Evolutionary conservation across 2,888 invertebrate species (phyloP).

Genomic region (Melitaea athalia): DNA sequence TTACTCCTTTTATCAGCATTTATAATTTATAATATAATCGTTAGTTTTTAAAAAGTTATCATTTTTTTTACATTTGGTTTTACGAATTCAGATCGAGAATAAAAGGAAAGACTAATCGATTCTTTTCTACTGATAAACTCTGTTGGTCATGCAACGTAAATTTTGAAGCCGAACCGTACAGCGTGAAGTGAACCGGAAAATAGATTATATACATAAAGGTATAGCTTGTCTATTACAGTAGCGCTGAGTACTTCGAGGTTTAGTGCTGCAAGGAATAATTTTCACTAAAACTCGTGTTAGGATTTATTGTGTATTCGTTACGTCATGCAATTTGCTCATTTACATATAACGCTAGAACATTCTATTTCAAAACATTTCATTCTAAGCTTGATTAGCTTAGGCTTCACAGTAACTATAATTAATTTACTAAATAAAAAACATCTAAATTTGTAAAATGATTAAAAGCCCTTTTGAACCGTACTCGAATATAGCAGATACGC

Average conservation of each 20-base stretch:
- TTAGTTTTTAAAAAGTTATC: too few relatives aligned
- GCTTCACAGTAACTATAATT: too few relatives aligned
- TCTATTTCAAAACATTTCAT: not conserved
- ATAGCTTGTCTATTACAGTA: constrained; percentile 2
- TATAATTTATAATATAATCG: too few relatives aligned
- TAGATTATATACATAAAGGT: constrained; percentile 1
- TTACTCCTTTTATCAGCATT: too few relatives aligned
- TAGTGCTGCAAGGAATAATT: not conserved
- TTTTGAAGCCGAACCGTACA: constrained; percentile 2
- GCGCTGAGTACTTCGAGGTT: not conserved
- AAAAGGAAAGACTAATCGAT: constrained; percentile 4
- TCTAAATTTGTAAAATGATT: too few relatives aligned
- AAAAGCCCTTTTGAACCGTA: too few relatives aligned
- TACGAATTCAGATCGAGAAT: not conserved
- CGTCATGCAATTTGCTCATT: not conserved
- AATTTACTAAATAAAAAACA: too few relatives aligned
- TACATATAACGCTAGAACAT: not conserved
- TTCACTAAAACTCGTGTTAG: not conserved
- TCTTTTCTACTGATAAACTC: constrained; percentile 4
- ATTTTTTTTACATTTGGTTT: too few relatives aligned
- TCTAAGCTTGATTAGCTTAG: too few relatives aligned
- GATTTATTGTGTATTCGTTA: not conserved
- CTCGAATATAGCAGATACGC: too few relatives aligned
- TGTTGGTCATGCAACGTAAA: not conserved
- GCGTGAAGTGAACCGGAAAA: constrained; percentile 11